Conservation (phyloP, 1,140 invertebrate species). For the Caenorhabditis tropicalis region DNA sequence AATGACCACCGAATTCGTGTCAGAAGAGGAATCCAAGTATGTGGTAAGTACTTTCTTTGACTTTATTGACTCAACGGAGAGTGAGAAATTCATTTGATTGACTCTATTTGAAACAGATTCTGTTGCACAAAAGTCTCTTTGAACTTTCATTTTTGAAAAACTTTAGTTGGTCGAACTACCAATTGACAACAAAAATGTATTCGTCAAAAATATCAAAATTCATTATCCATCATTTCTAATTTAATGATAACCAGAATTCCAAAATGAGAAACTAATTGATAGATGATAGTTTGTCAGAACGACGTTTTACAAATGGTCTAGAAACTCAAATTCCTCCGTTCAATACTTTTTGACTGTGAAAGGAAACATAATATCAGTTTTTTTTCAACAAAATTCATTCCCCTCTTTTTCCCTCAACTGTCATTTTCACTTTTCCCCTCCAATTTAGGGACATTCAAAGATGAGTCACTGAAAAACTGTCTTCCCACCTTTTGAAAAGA, state of each 20-base stretch:
- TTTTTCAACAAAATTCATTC: neutral
- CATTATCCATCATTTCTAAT: too few relatives aligned
- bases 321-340: too few relatives aligned
- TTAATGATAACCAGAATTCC: too few relatives aligned
- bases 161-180: neutral
- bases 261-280: too few relatives aligned
- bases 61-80: neutral
- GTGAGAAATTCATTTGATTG: neutral
- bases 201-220: too few relatives aligned
- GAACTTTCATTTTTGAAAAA: neutral
- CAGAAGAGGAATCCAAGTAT: constrained; percentile 43
- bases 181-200: neutral
- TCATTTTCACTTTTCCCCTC: constrained; percentile 2
- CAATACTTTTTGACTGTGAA: too few relatives aligned
- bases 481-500: constrained; percentile 40
- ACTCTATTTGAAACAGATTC: neutral
- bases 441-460: neutral
- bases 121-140: neutral
- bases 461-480: constrained; percentile 42
- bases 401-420: neutral
- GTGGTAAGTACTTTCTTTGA: constrained; percentile 21
- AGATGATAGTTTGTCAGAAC: too few relatives aligned
- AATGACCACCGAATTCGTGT: constrained; percentile 33
- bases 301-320: too few relatives aligned
- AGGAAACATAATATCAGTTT: too few relatives aligned